Evolutionary conservation across 64 coral and sea anemone species (phyloP), one percentile per base, ranked within the genome.

Genomic region (Montipora foliosa): DNA sequence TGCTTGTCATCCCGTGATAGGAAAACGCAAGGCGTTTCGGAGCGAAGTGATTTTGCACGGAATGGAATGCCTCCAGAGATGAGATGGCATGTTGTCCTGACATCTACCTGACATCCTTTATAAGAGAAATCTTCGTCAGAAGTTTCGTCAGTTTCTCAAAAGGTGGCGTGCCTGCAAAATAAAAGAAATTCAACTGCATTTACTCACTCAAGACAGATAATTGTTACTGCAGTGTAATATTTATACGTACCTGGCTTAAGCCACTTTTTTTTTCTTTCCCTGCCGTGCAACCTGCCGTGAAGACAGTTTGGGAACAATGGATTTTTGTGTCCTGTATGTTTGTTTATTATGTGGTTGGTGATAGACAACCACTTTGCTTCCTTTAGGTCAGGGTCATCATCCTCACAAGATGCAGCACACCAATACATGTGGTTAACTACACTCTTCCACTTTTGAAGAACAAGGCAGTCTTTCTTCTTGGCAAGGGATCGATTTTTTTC

Each of bases 381-480:
- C 21, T 46, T 74, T 29, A 93, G 10, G 53, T 57, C 53, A 57
- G 5, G 6, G 53, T 57, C 53, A 57, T 57, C 83, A 79, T 93
- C 76, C 73, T 78, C 62, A 45, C 64, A 87, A 52, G 83, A 87
- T 80, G 69, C 73, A 45, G 91, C 83, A 74, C 73, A 83, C 82
- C 91, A 93, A 66, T 67, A 93, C 83, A 57, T 57, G 86, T 87
- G 91, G 83, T 93, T 93, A 2, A 76, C 86, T 11, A 93, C n/a
- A 22, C 91, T 93, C 16, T 77, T 86, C 82, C 83, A 87, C 29
- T 29, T 29, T 29, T 29, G 29, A 29, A 29, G 29, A 29, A 29
- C 29, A 29, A 0, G 29, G 29, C 44, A 93, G 73, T 82, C 91
- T 60, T 93, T 93, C 76, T 87, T 93, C 11, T 93, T 93, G 6